Evolutionary conservation across 2,113 vertebrate genomes (phyloP).

Genomic region (Octodon degus): DNA sequence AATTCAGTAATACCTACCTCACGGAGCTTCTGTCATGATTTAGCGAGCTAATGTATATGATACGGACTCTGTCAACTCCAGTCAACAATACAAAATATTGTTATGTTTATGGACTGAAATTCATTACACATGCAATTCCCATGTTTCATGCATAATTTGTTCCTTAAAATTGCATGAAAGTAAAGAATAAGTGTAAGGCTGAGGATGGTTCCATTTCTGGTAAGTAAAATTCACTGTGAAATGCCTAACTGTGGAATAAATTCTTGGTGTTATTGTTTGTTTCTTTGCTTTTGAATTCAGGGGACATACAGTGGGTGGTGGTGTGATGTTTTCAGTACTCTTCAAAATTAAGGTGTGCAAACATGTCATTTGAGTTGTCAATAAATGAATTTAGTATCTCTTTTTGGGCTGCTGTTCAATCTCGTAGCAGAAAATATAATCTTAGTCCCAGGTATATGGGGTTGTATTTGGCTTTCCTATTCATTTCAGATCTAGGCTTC

Average conservation of each 20-base stretch:
- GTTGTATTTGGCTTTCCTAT: not conserved
- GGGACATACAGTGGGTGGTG: not conserved
- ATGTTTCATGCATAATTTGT: constrained; percentile 61
- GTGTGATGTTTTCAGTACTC: not conserved
- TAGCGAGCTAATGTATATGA: constrained; percentile 54
- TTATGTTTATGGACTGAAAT: constrained; percentile 68
- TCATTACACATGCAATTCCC: constrained; percentile 53
- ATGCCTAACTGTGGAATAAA: constrained; percentile 66
- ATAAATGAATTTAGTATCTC: not conserved
- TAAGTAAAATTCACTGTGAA: constrained; percentile 77
- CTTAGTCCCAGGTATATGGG: not conserved
- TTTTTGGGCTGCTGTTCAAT: not conserved
- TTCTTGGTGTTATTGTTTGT: constrained; percentile 65
- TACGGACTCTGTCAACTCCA: constrained; percentile 64
- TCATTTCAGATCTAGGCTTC: not conserved
- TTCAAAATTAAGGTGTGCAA: not conserved
- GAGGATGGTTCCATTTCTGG: constrained; percentile 56
- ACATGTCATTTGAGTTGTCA: constrained; percentile 16
- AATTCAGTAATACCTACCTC: constrained; percentile 77
- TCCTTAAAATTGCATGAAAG: constrained; percentile 59
- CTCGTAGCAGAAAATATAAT: not conserved
- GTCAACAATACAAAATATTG: constrained; percentile 46
- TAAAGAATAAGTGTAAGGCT: constrained; percentile 55
- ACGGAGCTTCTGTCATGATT: constrained; percentile 74
- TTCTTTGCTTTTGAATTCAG: constrained; percentile 67